Conservation (phyloP, 1,140 invertebrate genomes). For the Cherax quadricarinatus region DNA sequence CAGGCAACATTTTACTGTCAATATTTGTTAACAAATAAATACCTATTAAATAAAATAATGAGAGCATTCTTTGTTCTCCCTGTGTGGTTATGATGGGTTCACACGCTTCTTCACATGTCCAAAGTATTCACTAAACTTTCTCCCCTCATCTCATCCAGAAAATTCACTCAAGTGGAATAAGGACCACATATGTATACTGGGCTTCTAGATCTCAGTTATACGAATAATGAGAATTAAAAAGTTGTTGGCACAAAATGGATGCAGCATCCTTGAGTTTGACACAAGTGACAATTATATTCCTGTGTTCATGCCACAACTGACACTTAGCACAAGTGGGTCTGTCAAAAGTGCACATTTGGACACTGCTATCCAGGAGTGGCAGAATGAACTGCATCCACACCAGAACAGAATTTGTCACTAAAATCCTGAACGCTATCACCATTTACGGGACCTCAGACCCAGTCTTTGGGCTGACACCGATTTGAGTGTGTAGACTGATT, state of each 20-base stretch:
- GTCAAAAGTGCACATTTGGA: background rate
- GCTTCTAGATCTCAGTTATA: slow-evolving; percentile 52
- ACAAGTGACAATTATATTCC: background rate
- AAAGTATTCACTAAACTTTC: slow-evolving; percentile 18
- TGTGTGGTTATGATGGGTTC: background rate
- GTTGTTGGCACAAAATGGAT: slow-evolving; percentile 67
- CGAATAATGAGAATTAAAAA: slow-evolving; percentile 39
- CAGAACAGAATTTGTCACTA: background rate
- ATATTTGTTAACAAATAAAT: slow-evolving; percentile 45
- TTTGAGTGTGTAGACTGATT: slow-evolving; percentile 53
- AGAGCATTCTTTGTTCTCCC: background rate
- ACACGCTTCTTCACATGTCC: slow-evolving; percentile 41
- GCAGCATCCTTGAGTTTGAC: slow-evolving; percentile 26
- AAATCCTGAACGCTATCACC: background rate
- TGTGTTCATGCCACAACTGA: background rate
- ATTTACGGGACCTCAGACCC: slow-evolving; percentile 43
- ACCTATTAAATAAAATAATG: slow-evolving; percentile 59
- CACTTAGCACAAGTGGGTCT: too few species aligned
- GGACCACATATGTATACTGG: slow-evolving; percentile 50
- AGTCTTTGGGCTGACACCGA: slow-evolving; percentile 60
- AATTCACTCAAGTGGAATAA: slow-evolving; percentile 20
- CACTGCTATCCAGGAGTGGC: background rate
- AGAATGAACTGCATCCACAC: background rate
- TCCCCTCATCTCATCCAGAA: slow-evolving; percentile 25
- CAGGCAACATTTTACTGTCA: background rate